phyloP scores from a whole-genome alignment of 2,797 vertebrate genomes.

The Oophaga sylvatica region DNA sequence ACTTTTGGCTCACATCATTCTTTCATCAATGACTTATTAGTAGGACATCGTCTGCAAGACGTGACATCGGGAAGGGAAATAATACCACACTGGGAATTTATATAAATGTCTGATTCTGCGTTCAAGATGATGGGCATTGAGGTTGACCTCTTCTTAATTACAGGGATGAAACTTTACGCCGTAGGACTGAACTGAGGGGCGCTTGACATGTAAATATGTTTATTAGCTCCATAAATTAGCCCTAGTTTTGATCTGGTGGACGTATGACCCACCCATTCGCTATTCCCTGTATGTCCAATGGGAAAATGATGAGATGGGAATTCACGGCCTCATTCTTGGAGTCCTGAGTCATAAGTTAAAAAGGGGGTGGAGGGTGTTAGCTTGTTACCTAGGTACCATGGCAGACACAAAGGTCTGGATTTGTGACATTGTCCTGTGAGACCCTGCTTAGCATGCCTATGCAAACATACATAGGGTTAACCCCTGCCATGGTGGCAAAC shows the following conservation, averaged over 20 bases:
- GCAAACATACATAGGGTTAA: conserved; percentile 31
- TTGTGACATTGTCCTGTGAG: conserved; percentile 40
- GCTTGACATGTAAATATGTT: conserved; percentile 5
- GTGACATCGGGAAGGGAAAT: background rate
- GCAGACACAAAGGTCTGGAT: conserved; percentile 12
- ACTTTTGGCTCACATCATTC: background rate
- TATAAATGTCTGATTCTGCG: background rate
- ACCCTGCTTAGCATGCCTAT: conserved; percentile 32
- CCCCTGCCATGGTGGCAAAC: background rate
- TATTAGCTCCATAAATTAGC: background rate
- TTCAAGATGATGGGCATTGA: background rate
- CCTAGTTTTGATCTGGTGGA: background rate
- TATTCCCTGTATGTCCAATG: background rate
- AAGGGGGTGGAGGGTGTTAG: background rate
- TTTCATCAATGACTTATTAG: background rate
- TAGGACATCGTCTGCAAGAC: background rate
- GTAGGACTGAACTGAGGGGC: background rate
- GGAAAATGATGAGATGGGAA: conserved; percentile 23
- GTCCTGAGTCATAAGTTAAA: conserved; percentile 30
- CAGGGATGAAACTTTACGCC: background rate
- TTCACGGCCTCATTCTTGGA: conserved; percentile 24
- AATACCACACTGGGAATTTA: background rate
- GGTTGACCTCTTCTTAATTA: background rate
- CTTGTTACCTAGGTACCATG: conserved; percentile 41
- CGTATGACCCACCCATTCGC: background rate